Base-by-base conservation (phyloP, 2,797 vertebrate genomes). In the Lerista edwardsae region DNA sequence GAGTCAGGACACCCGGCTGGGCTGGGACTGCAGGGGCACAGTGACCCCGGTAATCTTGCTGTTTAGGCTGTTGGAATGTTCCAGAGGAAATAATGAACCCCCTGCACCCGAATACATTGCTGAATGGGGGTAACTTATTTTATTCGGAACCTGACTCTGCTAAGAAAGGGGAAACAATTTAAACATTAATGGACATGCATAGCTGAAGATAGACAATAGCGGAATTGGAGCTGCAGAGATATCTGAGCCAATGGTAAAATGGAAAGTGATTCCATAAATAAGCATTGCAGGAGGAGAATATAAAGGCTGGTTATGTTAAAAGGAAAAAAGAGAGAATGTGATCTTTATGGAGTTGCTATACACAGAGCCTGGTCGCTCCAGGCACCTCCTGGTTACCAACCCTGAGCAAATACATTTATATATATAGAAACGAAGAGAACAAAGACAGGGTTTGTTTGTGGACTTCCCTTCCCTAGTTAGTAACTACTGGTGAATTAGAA, bases 321-420 rank as follows among this genome's bases (percentile, higher is more conserved):
- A 87, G 84, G 51, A 17, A 55, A 44, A 44, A 44, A 55, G 80
- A 83, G 59, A 47, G 34, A 68, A 78, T 62, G 80, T 1, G 21
- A 89, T 74, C 19, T 87, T 67, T 79, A 85, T 87, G 89, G 86
- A 90, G 84, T 36, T 81, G 57, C 64, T 93, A 77, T 83, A 83
- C 15, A 76, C 90, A 93, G 65, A 65, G 86, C 88, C 31, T 7
- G 34, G 73, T 78, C 86, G 74, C 75, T 90, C 80, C 82, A 85
- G 87, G 90, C 82, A 90, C 86, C 90, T 92, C 82, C 93, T 91
- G 55, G 92, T 94, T 92, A 91, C 80, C 61, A 8, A 91, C 87
- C 83, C 61, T 86, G 83, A 94, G 81, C 59, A 90, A 90, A 91
- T 87, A 92, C 74, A 87, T 87, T 73, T 34, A 21, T 84, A 55